Evolutionary conservation across 1,140 invertebrate species (phyloP), one percentile per base, ranked within the genome.

Genomic region (Halyomorpha halys): DNA sequence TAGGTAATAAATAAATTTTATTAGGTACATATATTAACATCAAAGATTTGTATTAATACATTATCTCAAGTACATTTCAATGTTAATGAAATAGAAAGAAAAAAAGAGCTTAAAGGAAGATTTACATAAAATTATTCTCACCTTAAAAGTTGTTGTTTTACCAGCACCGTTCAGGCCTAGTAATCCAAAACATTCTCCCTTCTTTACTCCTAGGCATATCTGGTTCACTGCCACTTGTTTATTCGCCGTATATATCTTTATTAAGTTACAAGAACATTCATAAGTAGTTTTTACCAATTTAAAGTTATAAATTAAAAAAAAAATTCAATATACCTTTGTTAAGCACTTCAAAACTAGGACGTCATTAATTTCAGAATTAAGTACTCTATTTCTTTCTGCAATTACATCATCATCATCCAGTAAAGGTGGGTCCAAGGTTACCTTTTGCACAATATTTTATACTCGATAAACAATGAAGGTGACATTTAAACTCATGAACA

Each of bases 151-250:
- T 4, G 87, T 87, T 2, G 90, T 92, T 77, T 91, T 88, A 3
- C 83, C 85, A 39, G 89, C 88, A 16, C 89, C 89, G 74, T 94
- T 94, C 3, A 90, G 81, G 9, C 94, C 93, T 25, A 97, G 77
- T 39, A 97, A 75, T 1, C 93, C 93, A 74, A 96, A 96, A 72
- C 91, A 95, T 78, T 96, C 86, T 3, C 86, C 86, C 16, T 79
- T 77, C 18, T 79, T 77, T 16, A 83, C 79, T 13, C 75, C 81
- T 63, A 91, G 80, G 70, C 81, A 85, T 1, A 92, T 72, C 69
- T 85, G 80, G 68, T 87, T 80, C 0, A 91, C 89, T 3, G 89
- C 90, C 2, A 74, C 63, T 49, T 64, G 49, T 18, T 44, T 62
- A 44, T 45, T 44, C 1, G 19, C 45, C 1, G 21, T 6, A 25